These are phyloP conservation scores for Proisotoma minuta DNA, from an alignment of 2,888 invertebrate genomes.

Conservation along the genomic window DNA sequence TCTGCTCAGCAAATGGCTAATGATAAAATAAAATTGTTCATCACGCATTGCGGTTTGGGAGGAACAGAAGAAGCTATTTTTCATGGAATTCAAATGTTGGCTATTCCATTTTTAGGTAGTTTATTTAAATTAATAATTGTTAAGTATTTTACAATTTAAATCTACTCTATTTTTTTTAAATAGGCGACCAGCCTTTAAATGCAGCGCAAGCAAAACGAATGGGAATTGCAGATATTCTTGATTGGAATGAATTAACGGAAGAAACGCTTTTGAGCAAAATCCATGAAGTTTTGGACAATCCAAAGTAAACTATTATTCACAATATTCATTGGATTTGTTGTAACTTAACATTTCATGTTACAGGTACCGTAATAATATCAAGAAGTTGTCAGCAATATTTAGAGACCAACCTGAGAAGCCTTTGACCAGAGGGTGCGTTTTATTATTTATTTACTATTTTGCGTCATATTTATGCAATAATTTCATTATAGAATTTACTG, in stretches of 20 bases:
- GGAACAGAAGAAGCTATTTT: conserved; percentile 64
- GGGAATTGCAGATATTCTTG: not conserved
- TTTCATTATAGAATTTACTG: conserved; percentile 29
- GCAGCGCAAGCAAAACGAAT: not conserved
- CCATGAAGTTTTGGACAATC: not conserved
- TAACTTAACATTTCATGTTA: not conserved
- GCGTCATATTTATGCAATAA: too few relatives aligned
- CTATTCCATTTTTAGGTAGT: too few relatives aligned
- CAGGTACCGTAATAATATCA: conserved; percentile 21
- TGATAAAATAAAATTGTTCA: conserved; percentile 54
- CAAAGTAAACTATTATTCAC: not conserved
- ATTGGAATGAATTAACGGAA: conserved; percentile 1
- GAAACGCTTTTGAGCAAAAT: not conserved
- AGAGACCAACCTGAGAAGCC: conserved; percentile 23
- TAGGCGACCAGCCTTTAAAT: conserved; percentile 60
- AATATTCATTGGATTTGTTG: not conserved
- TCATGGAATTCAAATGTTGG: conserved; percentile 56
- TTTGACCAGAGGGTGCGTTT: conserved; percentile 8
- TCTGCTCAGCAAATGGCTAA: conserved; percentile 27
- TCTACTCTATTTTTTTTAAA: too few relatives aligned
- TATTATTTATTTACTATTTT: too few relatives aligned
- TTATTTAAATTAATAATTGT: too few relatives aligned
- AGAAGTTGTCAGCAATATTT: conserved; percentile 19
- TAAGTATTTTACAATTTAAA: too few relatives aligned
- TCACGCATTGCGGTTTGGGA: conserved; percentile 70